phyloP scores from a whole-genome alignment of 2,797 vertebrate genomes.

The Xenentodon cancila region DNA sequence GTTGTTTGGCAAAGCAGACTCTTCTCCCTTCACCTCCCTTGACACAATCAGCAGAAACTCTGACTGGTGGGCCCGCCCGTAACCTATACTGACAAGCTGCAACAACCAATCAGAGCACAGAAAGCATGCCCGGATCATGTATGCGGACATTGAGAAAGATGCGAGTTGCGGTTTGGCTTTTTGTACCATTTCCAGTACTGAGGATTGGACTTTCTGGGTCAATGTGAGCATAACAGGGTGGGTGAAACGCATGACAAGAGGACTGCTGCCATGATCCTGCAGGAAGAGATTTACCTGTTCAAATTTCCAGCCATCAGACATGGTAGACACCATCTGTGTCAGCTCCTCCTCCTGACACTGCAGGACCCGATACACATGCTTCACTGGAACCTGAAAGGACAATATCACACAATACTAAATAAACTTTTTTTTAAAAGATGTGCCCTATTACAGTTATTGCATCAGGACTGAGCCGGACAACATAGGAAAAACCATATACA shows the following conservation, averaged over 20 bases:
- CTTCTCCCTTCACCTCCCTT: slow-evolving; percentile 94
- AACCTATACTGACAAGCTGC: slow-evolving; percentile 97
- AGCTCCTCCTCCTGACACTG: slow-evolving; percentile 99
- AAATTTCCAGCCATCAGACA: slow-evolving; percentile 99
- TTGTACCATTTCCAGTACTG: slow-evolving; percentile 46
- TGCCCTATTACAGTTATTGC: background rate
- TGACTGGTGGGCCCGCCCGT: slow-evolving; percentile 93
- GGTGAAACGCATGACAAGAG: slow-evolving; percentile 68
- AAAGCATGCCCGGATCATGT: slow-evolving; percentile 78
- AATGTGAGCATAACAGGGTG: slow-evolving; percentile 64
- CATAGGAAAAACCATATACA: no score
- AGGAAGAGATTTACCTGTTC: slow-evolving; percentile 93
- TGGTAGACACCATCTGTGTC: slow-evolving; percentile 99
- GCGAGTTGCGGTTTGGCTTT: slow-evolving; percentile 53
- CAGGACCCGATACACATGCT: slow-evolving; percentile 97
- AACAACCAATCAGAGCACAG: slow-evolving; percentile 93
- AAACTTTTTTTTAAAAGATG: background rate
- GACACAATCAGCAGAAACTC: slow-evolving; percentile 98
- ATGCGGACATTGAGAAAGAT: slow-evolving; percentile 70
- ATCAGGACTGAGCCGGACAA: no score
- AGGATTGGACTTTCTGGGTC: slow-evolving; percentile 62
- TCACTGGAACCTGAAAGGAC: slow-evolving; percentile 87
- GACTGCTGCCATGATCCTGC: slow-evolving; percentile 23
- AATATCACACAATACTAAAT: background rate
- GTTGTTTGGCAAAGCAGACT: slow-evolving; percentile 91